Conservation (phyloP, 1,140 invertebrate species). For the Panagrolaimus sp. region DNA sequence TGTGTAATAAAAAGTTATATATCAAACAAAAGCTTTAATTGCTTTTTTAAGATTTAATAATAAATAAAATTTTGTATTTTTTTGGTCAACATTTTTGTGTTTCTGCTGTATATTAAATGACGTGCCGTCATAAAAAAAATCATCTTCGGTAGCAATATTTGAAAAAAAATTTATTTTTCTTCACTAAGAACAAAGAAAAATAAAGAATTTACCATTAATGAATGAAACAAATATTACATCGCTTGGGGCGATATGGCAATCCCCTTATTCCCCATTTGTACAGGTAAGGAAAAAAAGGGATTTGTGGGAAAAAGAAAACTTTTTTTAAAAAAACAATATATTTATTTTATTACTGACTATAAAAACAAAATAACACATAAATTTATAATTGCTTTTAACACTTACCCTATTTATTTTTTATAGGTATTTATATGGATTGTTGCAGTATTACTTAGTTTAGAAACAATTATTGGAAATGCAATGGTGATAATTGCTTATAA, state of each 20-base stretch:
- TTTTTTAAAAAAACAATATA: no score
- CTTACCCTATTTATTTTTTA: slow-evolving; percentile 15
- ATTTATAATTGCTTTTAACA: slow-evolving; percentile 6
- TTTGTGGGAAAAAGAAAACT: neutral
- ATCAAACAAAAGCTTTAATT: no score
- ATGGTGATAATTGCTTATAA: slow-evolving; percentile 81
- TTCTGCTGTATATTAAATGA: no score
- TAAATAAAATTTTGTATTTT: no score
- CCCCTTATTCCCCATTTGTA: slow-evolving; percentile 37
- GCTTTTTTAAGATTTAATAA: no score
- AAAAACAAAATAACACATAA: neutral
- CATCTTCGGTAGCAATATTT: no score
- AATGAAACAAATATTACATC: neutral
- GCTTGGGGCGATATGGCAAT: slow-evolving; percentile 34
- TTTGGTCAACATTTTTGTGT: no score
- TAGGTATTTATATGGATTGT: slow-evolving; percentile 80
- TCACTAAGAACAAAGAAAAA: no score
- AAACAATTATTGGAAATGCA: slow-evolving; percentile 93
- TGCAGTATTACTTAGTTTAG: slow-evolving; percentile 77
- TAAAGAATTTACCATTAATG: neutral
- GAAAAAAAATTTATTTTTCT: no score
- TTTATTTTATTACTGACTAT: neutral
- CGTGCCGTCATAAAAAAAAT: no score
- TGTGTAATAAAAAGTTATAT: no score
- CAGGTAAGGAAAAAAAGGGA: slow-evolving; percentile 27